These are phyloP conservation scores for Andrena bicolor DNA, from an alignment of 2,888 invertebrate species.

Conservation along the genomic window DNA sequence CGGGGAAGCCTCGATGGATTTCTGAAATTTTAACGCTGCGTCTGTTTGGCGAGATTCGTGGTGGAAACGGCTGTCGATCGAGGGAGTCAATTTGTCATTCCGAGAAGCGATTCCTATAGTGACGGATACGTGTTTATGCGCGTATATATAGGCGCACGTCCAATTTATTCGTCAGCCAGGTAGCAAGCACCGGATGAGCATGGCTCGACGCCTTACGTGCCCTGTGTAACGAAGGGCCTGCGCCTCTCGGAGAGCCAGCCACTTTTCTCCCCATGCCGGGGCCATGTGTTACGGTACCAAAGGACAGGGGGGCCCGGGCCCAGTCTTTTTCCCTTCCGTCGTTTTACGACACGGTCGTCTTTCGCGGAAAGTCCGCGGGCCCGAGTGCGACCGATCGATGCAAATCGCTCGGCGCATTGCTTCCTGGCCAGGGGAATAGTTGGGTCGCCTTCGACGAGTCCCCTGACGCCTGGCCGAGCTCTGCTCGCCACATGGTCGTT, in stretches of 20 bases:
- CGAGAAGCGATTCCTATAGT: conserved; percentile 47
- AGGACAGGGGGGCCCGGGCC: conserved; percentile 20
- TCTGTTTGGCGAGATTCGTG: neutral
- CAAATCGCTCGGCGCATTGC: neutral
- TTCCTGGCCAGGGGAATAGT: neutral
- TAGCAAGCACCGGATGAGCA: conserved; percentile 80
- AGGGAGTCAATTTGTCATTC: conserved; percentile 61
- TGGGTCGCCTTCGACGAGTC: neutral
- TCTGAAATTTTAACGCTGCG: no score
- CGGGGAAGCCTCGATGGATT: no score
- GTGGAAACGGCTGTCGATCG: conserved; percentile 35
- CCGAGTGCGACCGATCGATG: neutral
- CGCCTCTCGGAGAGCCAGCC: neutral
- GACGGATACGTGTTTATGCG: conserved; percentile 31
- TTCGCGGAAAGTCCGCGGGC: conserved; percentile 2
- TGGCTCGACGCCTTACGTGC: conserved; percentile 74
- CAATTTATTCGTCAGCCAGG: conserved; percentile 79
- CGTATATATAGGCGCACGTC: conserved; percentile 54
- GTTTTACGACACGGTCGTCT: neutral
- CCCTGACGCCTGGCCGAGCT: neutral
- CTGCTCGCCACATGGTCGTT: conserved; percentile 16
- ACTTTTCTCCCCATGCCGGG: conserved; percentile 35
- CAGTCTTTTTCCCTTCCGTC: conserved; percentile 15
- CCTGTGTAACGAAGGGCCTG: conserved; percentile 64
- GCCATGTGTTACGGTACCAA: conserved; percentile 66